phyloP scores from a whole-genome alignment of 1,140 invertebrate species.

The Monochamus saltuarius region DNA sequence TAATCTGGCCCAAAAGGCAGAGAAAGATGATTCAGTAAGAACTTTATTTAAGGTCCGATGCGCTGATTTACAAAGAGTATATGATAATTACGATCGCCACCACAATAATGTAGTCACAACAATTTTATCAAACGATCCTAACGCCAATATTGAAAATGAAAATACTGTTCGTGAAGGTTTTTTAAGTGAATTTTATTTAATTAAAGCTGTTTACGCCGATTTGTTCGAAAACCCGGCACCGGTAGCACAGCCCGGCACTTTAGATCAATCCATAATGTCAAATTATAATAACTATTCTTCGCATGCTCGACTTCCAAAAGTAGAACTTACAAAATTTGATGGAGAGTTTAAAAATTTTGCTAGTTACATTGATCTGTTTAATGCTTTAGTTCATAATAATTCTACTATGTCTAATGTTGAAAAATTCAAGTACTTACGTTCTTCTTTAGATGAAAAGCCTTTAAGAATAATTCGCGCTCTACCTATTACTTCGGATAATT shows the following conservation, averaged over 20 bases:
- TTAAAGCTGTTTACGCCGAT: constrained; percentile 1
- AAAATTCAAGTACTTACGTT: constrained; percentile 9
- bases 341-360: no score
- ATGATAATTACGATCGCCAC: not conserved
- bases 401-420: not conserved
- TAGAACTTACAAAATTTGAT: no score
- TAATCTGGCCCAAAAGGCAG: no score
- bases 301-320: not conserved
- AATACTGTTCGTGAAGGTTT: constrained; percentile 2
- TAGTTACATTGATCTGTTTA: no score
- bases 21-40: no score
- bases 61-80: no score
- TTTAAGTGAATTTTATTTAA: not conserved
- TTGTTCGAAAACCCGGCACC: not conserved
- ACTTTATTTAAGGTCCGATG: no score
- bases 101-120: no score
- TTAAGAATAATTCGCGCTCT: constrained; percentile 1
- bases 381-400: constrained; percentile 17
- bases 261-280: no score
- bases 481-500: not conserved
- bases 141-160: not conserved
- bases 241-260: no score
- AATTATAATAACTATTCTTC: no score
- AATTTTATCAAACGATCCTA: no score
- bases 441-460: not conserved